A percentile compares a stretch with the other conserved stretches of the same genome.
phyloP scores from a whole-genome alignment of 2,113 vertebrate species.

The Synodontis membranacea region DNA sequence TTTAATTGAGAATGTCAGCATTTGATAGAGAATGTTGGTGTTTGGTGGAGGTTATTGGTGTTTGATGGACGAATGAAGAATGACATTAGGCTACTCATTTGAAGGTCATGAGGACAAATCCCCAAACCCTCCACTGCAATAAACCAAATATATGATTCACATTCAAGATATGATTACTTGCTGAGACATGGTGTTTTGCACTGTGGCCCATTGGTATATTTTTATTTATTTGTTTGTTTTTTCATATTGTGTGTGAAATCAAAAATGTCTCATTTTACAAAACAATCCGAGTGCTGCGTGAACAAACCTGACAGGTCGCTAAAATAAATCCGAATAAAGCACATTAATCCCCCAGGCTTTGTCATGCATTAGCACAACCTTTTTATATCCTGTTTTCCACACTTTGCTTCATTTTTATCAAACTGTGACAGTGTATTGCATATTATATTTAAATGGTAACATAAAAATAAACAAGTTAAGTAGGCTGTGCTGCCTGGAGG shows the following conservation, averaged over 20 bases:
- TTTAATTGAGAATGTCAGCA: background rate
- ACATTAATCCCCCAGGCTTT: constrained; percentile 24
- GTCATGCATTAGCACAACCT: constrained; percentile 13
- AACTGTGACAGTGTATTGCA: background rate
- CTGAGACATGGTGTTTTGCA: background rate
- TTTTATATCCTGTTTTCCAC: constrained; percentile 35
- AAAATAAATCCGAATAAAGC: constrained; percentile 22
- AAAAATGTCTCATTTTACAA: background rate
- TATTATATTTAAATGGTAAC: background rate
- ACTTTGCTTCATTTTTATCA: constrained; percentile 13
- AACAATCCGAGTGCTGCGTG: background rate
- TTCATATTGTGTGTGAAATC: background rate
- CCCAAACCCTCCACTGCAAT: too few relatives aligned
- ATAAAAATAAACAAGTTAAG: too few relatives aligned
- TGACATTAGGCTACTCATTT: background rate
- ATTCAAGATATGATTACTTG: background rate
- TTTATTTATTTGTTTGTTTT: too few relatives aligned
- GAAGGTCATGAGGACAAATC: background rate
- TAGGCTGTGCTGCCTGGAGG: too few relatives aligned
- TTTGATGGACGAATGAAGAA: background rate
- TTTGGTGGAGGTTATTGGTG: too few relatives aligned
- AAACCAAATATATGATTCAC: background rate
- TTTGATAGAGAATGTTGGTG: background rate
- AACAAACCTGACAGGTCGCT: constrained; percentile 1
- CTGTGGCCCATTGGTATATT: too few relatives aligned